phyloP scores from a whole-genome alignment of 2,797 vertebrate genomes.

The Pseudomugil tenellus region DNA sequence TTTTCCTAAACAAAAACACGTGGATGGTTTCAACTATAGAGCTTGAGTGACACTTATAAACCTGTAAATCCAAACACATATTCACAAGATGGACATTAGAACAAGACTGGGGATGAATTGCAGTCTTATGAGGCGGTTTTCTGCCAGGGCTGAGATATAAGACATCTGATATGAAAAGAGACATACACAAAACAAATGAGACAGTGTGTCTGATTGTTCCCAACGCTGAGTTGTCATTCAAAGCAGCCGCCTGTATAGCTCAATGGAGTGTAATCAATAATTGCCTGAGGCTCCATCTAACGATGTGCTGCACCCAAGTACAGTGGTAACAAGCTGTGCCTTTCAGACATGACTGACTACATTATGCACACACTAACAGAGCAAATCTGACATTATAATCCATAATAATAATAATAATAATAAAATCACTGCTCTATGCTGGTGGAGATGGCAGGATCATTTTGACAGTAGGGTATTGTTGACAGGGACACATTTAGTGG shows the following conservation, averaged over 20 bases:
- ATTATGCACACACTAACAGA: constrained; percentile 54
- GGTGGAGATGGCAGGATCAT: constrained; percentile 11
- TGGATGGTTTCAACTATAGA: background rate
- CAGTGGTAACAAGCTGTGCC: constrained; percentile 57
- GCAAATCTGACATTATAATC: constrained; percentile 20
- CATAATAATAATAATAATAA: too few relatives aligned
- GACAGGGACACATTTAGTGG: constrained; percentile 8
- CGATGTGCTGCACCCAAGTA: constrained; percentile 53
- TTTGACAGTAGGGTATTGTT: constrained; percentile 12
- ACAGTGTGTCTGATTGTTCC: constrained; percentile 50
- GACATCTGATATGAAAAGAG: background rate
- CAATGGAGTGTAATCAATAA: constrained; percentile 74
- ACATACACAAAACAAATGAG: background rate
- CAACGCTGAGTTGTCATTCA: constrained; percentile 66
- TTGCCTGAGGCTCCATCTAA: constrained; percentile 60
- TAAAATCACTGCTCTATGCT: constrained; percentile 18
- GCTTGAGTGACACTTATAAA: background rate
- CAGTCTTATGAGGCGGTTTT: background rate
- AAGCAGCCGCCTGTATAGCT: constrained; percentile 57
- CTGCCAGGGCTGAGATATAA: background rate
- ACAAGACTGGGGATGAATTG: background rate
- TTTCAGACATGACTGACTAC: constrained; percentile 64
- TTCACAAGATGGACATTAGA: background rate
- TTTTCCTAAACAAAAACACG: background rate
- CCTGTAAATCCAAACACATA: background rate